phyloP scores from a whole-genome alignment of 2,888 invertebrate species.

The Plusia festucae region DNA sequence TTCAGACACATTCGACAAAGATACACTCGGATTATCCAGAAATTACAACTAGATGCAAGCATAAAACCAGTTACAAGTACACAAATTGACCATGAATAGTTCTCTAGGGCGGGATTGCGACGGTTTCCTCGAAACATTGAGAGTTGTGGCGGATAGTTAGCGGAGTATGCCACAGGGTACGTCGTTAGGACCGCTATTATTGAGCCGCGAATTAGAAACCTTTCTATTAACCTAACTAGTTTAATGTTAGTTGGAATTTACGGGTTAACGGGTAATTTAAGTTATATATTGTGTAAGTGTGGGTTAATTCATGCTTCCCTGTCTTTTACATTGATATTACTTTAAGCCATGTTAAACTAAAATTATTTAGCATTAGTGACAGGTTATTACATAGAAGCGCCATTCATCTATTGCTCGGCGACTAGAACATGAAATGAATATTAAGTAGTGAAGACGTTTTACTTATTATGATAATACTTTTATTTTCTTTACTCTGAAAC shows the following conservation, averaged over 20 bases:
- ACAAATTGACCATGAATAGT: constrained; percentile 55
- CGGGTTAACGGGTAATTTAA: constrained; percentile 51
- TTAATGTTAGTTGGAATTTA: constrained; percentile 55
- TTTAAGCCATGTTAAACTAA: constrained; percentile 14
- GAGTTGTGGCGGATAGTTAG: constrained; percentile 54
- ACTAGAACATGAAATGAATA: constrained; percentile 35
- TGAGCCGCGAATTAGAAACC: constrained; percentile 57
- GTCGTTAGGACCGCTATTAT: constrained; percentile 57
- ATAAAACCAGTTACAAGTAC: constrained; percentile 50
- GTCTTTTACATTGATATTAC: constrained; percentile 25
- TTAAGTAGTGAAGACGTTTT: constrained; percentile 31
- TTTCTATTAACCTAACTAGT: constrained; percentile 57
- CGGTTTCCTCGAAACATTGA: constrained; percentile 48
- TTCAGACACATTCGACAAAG: constrained; percentile 38
- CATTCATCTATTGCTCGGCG: constrained; percentile 35
- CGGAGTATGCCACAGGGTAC: constrained; percentile 56
- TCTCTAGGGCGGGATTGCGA: constrained; percentile 51
- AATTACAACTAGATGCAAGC: constrained; percentile 36
- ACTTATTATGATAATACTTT: constrained; percentile 42
- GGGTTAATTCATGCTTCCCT: constrained; percentile 31
- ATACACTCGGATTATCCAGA: constrained; percentile 38
- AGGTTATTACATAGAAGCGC: constrained; percentile 25
- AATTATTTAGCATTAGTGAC: constrained; percentile 26
- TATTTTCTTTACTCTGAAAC: constrained; percentile 27
- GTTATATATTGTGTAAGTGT: constrained; percentile 47